Percentiles rank a stretch among this genome's conserved stretches.
Conservation (phyloP, 2,888 invertebrate species). For the Malthinus flaveolus region DNA sequence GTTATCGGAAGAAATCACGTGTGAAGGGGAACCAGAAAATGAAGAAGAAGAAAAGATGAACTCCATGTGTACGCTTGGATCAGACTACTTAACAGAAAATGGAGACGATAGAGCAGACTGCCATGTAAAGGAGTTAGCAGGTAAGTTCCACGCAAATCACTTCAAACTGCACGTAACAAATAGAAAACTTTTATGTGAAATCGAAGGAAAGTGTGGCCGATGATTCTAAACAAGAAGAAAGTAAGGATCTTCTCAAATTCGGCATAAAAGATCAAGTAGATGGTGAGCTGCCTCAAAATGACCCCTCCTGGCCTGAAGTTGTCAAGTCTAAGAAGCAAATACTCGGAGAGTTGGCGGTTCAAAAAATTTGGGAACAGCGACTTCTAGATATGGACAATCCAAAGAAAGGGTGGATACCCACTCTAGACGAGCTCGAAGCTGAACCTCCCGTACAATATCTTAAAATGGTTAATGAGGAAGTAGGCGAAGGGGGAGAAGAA, state of each 20-base stretch:
- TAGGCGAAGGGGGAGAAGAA: conserved; percentile 10
- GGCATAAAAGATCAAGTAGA: background rate
- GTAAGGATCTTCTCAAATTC: too few species aligned
- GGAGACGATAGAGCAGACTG: background rate
- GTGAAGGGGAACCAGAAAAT: conserved; percentile 1
- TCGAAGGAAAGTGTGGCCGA: background rate
- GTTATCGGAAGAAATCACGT: conserved; percentile 10
- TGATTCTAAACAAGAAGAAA: too few species aligned
- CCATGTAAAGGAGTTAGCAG: background rate
- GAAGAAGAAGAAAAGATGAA: conserved; percentile 12
- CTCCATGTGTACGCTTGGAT: background rate
- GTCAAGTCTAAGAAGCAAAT: conserved; percentile 9
- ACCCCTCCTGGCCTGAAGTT: too few species aligned
- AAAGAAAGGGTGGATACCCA: conserved; percentile 41
- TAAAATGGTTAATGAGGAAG: conserved; percentile 8
- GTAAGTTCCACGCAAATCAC: background rate
- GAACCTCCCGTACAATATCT: conserved; percentile 13
- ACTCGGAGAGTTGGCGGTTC: conserved; percentile 35
- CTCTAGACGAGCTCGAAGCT: conserved; percentile 4
- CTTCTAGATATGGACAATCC: conserved; percentile 43
- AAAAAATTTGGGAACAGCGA: conserved; percentile 45
- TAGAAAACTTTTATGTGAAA: background rate
- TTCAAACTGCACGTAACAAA: background rate
- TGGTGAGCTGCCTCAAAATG: background rate
- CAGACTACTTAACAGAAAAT: background rate